Base-by-base conservation (phyloP, 2,888 invertebrate genomes). In the Drosophila percnosoma region DNA sequence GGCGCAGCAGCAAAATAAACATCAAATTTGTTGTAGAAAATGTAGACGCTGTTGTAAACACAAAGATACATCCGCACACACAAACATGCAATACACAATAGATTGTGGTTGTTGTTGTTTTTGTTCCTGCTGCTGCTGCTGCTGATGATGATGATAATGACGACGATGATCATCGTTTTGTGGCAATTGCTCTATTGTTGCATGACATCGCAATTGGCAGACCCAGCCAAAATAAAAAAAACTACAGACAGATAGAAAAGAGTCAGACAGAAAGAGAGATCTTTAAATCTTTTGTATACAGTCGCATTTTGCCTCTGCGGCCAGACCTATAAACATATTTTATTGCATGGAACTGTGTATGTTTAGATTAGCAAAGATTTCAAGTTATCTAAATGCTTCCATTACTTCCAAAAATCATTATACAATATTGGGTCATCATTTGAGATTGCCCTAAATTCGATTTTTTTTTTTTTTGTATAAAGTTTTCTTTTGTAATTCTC, bases 191-290 rank as follows among this genome's bases (percentile, higher is more conserved):
- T 80, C 88, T 83, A 83, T 84, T 88, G 89, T 89, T 82, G 85
- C 89, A 86, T 89, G 86, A 89, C 86, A 87, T 84, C 87, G 85
- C 85, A 89, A 84, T 84, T 84, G 87, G 87, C 84, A 77, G 81
- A 70, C 79, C 58, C 68, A 75, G 66, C 34, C 57, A 55, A 62
- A 68, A 62, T 45, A 54, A 6, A 15, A 24, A 66, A 48, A 63
- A 31, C 33, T 51, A 59, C 24, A 53, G 42, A 53, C 15, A 61
- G 11, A 65, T 15, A 15, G 59, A 58, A 29, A 29, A 38, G 55
- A 31, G 40, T 29, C 29, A 42, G n/a, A 52, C 57, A 48, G 21
- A 34, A 49, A 54, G 34, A 54, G 33, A 62, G 62, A 58, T 64
- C 52, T 62, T 42, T 42, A 27, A 38, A 36, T 52, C 45, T 45